phyloP scores from a whole-genome alignment of 2,797 vertebrate genomes.

The Pseudochaenichthys georgianus region DNA sequence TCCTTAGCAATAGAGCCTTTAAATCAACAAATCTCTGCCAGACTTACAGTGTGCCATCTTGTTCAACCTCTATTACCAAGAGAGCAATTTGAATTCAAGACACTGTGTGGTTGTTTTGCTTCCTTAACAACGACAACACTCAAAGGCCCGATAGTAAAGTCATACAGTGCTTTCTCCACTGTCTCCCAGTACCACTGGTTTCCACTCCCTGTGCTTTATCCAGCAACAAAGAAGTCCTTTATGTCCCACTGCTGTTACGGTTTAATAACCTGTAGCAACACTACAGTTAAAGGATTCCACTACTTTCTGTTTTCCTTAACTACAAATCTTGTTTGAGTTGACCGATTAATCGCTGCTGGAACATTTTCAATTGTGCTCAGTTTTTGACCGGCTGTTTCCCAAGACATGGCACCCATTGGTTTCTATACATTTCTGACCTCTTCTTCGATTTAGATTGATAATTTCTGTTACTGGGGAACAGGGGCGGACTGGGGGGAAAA shows the following conservation, averaged over 20 bases:
- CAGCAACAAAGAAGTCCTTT: slow-evolving; percentile 61
- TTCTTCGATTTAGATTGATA: too few species aligned
- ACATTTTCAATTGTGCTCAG: background rate
- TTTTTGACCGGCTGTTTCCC: background rate
- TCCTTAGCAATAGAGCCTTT: slow-evolving; percentile 57
- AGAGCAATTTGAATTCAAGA: slow-evolving; percentile 77
- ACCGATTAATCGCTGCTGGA: background rate
- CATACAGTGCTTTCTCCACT: slow-evolving; percentile 62
- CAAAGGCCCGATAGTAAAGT: slow-evolving; percentile 63
- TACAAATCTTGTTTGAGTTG: background rate
- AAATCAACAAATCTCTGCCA: slow-evolving; percentile 70
- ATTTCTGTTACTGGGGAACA: too few species aligned
- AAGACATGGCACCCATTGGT: background rate
- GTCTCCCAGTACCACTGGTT: slow-evolving; percentile 56
- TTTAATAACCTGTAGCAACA: slow-evolving; percentile 52
- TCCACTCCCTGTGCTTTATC: slow-evolving; percentile 55
- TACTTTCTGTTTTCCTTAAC: background rate
- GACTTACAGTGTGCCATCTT: slow-evolving; percentile 67
- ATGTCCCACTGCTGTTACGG: slow-evolving; percentile 45
- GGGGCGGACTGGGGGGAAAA: too few species aligned
- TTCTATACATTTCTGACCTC: background rate
- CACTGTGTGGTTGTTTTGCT: slow-evolving; percentile 62
- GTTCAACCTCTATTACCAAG: slow-evolving; percentile 66
- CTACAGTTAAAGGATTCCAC: slow-evolving; percentile 3
- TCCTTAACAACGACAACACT: slow-evolving; percentile 43